Percentiles rank a stretch among this genome's conserved stretches.
Conservation (phyloP, 53 echinoderm and acorn worm species). For the Crossaster papposus region DNA sequence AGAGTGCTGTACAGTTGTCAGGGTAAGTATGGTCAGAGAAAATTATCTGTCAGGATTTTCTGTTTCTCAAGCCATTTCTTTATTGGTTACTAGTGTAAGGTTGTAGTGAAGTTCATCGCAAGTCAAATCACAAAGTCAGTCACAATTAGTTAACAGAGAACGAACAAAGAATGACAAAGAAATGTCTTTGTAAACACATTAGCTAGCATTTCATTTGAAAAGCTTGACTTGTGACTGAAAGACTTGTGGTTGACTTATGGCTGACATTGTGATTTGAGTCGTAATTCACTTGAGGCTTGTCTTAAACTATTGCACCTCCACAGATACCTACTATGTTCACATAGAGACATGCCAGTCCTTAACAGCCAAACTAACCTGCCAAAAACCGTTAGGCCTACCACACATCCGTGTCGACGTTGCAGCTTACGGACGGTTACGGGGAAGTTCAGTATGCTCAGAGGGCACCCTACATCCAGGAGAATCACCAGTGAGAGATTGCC, state of each 20-base stretch:
- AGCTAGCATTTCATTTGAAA: too few relatives aligned
- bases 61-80: too few relatives aligned
- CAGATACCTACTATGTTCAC: conserved; percentile 10
- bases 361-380: not conserved
- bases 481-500: not conserved
- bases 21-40: not conserved
- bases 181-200: too few relatives aligned
- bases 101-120: too few relatives aligned
- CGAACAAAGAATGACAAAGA: too few relatives aligned
- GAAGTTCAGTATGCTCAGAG: not conserved
- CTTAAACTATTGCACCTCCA: not conserved
- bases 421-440: conserved; percentile 24
- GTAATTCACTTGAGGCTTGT: not conserved
- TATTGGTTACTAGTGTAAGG: too few relatives aligned
- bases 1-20: conserved; percentile 1
- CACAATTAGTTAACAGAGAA: too few relatives aligned
- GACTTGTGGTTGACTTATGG: too few relatives aligned
- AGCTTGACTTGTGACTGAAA: too few relatives aligned
- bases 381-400: not conserved
- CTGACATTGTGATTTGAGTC: too few relatives aligned
- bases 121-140: too few relatives aligned
- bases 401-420: conserved; percentile 14
- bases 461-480: not conserved
- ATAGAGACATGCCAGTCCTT: conserved; percentile 1
- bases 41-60: not conserved